phyloP scores from a whole-genome alignment of 2,797 vertebrate genomes.

The Falco peregrinus region DNA sequence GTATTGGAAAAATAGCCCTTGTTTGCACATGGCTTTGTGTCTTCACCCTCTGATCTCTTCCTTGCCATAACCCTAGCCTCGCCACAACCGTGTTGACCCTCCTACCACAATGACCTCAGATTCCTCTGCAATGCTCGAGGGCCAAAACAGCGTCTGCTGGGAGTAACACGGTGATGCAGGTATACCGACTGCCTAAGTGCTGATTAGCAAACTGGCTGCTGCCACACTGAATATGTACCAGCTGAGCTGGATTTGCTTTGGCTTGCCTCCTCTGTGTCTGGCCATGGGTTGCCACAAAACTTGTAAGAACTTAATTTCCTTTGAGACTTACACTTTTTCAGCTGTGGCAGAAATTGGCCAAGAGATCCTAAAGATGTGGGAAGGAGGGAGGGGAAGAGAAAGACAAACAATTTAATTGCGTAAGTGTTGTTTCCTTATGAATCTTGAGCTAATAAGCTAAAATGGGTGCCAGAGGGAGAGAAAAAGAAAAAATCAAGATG shows the following conservation, averaged over 20 bases:
- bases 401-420: not conserved
- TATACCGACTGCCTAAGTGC: not conserved
- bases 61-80: not conserved
- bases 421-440: not conserved
- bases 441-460: not conserved
- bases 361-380: not conserved
- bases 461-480: not conserved
- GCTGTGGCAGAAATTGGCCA: not conserved
- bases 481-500: not conserved
- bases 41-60: not conserved
- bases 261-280: not conserved
- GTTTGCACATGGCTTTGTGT: not conserved
- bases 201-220: not conserved
- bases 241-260: not conserved
- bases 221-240: not conserved
- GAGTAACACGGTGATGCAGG: not conserved
- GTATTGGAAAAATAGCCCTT: not conserved
- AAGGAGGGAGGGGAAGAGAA: not conserved
- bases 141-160: rapidly evolving
- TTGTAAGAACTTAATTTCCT: not conserved
- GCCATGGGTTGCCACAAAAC: not conserved
- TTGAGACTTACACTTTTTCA: not conserved
- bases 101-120: not conserved
- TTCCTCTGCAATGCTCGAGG: not conserved
- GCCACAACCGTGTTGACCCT: not conserved